Percentiles rank a stretch among this genome's conserved stretches.
Conservation (phyloP, 2,113 vertebrate genomes). For the Axis porcinus region DNA sequence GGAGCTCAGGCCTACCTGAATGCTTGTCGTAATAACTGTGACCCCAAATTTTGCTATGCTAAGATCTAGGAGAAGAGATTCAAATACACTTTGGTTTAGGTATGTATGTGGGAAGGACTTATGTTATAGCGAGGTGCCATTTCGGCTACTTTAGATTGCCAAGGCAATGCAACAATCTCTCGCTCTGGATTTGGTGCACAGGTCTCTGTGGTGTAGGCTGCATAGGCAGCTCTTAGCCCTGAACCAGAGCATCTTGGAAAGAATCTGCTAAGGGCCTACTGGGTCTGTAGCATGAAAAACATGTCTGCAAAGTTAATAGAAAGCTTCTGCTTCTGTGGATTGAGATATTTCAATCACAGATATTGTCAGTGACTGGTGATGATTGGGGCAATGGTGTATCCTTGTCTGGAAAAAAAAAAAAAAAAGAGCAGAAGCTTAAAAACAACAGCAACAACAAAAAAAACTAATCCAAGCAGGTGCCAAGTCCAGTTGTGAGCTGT, state of each 20-base stretch:
- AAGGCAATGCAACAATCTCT: not conserved
- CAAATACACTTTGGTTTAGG: not conserved
- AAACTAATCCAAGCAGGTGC: not conserved
- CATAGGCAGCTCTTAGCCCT: slow-evolving; percentile 3
- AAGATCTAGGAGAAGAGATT: not conserved
- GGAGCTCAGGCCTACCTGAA: not conserved
- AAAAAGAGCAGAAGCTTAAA: not conserved
- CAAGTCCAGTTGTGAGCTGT: slow-evolving; percentile 1
- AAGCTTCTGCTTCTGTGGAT: not conserved
- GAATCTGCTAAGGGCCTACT: slow-evolving; percentile 13
- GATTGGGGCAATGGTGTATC: not conserved
- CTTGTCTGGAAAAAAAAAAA: not conserved
- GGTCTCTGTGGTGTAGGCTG: not conserved
- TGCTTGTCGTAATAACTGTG: not conserved
- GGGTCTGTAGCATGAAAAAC: not conserved
- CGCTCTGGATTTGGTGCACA: not conserved
- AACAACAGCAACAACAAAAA: not conserved
- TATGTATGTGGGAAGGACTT: not conserved
- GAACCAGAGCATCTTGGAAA: slow-evolving; percentile 19
- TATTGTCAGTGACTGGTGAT: slow-evolving; percentile 6
- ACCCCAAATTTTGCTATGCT: not conserved
- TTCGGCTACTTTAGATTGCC: not conserved
- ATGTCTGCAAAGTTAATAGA: slow-evolving; percentile 46
- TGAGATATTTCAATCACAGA: slow-evolving; percentile 45
- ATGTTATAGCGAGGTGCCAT: not conserved